These are phyloP conservation scores for Caenorhabditis auriculariae DNA, from an alignment of 2,888 invertebrate species.

Conservation along the genomic window DNA sequence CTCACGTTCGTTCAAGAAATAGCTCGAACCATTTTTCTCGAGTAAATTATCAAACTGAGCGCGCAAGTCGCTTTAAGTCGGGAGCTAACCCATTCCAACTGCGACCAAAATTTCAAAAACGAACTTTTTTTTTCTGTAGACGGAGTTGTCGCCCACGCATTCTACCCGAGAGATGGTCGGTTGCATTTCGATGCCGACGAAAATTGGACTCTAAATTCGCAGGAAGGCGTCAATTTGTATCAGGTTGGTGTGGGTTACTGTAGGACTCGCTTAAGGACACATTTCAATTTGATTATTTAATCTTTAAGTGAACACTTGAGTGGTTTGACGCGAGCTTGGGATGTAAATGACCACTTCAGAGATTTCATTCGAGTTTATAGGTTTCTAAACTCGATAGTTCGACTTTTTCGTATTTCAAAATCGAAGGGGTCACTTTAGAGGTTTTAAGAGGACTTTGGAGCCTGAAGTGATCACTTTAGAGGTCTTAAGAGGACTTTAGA, in stretches of 20 bases:
- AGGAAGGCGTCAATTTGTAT: conserved; percentile 57
- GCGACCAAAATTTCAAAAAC: no score
- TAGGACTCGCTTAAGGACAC: no score
- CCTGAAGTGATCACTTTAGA: conserved; percentile 8
- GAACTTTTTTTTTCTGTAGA: conserved; percentile 29
- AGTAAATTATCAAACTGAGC: neutral
- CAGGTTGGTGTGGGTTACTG: conserved; percentile 38
- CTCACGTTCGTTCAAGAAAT: neutral
- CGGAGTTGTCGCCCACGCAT: conserved; percentile 60
- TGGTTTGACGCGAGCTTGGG: no score
- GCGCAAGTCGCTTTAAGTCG: no score
- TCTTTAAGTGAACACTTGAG: neutral
- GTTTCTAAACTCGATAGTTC: neutral
- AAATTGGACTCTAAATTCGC: conserved; percentile 56
- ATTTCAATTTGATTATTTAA: neutral
- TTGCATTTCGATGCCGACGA: conserved; percentile 62
- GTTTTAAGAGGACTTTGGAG: neutral
- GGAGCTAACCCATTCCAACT: no score
- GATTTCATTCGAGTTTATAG: neutral
- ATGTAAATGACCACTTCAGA: no score
- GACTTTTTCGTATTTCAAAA: neutral
- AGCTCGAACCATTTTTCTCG: neutral
- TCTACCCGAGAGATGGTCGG: conserved; percentile 58
- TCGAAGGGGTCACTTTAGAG: conserved; percentile 4
- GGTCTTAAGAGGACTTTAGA: no score